Percentiles rank a stretch among this genome's conserved stretches.
phyloP scores from a whole-genome alignment of 2,113 vertebrate species.

The Myotis lucifugus region DNA sequence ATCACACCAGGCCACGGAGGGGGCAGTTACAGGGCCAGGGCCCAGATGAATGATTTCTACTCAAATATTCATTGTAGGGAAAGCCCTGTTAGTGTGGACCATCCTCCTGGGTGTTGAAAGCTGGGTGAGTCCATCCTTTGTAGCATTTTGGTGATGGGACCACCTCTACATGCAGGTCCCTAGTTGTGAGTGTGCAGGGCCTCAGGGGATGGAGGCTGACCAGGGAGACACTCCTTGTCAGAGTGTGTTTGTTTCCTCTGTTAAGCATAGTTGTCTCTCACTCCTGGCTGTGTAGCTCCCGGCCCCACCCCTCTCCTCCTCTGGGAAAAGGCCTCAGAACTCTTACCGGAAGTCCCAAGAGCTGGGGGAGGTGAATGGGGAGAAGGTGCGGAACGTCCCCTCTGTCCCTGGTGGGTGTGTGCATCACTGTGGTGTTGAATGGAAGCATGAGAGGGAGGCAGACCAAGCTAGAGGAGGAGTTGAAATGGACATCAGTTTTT shows the following conservation, averaged over 20 bases:
- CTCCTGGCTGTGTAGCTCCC: background rate
- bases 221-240: background rate
- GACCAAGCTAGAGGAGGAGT: background rate
- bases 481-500: background rate
- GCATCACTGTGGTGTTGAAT: accelerated
- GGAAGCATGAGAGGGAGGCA: too few species aligned
- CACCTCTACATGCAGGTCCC: too few species aligned
- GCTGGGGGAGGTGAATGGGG: background rate
- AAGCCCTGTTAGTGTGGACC: background rate
- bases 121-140: background rate
- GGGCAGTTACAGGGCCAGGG: background rate
- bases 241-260: background rate
- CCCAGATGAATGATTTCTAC: background rate
- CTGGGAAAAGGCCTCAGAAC: background rate
- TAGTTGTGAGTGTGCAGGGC: background rate
- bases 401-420: accelerated
- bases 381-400: accelerated
- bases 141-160: too few species aligned
- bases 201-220: background rate
- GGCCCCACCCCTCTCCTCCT: too few species aligned
- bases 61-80: background rate
- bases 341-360: background rate
- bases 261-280: background rate
- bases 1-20: background rate
- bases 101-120: background rate